Percentiles rank a stretch among this genome's conserved stretches.
Evolutionary conservation across 2,113 vertebrate genomes (phyloP).

Genomic region (Theristicus caerulescens): DNA sequence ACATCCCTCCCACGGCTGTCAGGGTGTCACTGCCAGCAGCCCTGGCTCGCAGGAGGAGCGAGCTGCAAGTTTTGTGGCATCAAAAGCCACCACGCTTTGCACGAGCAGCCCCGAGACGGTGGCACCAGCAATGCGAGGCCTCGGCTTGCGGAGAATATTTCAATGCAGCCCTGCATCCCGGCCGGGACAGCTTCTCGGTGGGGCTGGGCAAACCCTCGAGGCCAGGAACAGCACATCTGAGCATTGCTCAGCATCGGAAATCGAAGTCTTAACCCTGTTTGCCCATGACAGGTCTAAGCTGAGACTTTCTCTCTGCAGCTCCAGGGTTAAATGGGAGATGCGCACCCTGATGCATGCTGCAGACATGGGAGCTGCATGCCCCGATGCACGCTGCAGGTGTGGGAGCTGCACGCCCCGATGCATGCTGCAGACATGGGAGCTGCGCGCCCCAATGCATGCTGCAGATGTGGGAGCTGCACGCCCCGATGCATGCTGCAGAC

Average conservation of each 20-base stretch:
- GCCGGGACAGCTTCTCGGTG: neutral
- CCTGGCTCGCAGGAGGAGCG: neutral
- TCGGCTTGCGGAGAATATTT: neutral
- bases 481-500: accelerated
- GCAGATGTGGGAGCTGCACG: accelerated
- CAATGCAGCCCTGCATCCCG: accelerated
- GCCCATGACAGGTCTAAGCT: neutral
- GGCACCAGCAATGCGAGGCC: neutral
- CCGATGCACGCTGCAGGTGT: accelerated
- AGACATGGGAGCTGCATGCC: too few species aligned
- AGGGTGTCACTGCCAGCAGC: neutral
- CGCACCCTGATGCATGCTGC: accelerated
- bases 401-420: accelerated
- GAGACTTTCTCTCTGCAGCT: neutral
- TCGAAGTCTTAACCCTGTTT: neutral
- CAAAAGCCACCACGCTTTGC: neutral
- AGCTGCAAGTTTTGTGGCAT: neutral
- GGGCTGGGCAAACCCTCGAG: neutral
- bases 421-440: accelerated
- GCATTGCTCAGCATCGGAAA: accelerated
- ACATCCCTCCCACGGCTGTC: neutral
- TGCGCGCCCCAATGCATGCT: accelerated
- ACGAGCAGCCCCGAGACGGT: accelerated
- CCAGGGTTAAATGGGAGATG: neutral
- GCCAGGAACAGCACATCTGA: neutral